Conservation (phyloP, 37 sponge, comb jelly and placozoan species). For the Beroe forskalii region DNA sequence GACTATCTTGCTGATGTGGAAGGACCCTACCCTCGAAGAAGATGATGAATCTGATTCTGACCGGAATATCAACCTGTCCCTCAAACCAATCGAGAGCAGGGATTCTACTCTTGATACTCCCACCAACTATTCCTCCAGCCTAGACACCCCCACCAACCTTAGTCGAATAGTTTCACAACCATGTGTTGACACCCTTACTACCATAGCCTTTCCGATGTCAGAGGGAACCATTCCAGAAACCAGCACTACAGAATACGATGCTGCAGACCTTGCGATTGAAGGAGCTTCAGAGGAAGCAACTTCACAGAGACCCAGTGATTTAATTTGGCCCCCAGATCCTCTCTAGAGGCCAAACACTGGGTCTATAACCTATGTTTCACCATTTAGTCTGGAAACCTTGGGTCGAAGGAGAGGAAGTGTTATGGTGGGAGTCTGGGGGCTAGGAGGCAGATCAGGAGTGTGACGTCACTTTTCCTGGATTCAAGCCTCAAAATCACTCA, state of each 20-base stretch:
- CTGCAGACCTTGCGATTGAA: neutral
- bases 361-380: neutral
- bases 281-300: neutral
- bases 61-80: neutral
- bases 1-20: neutral
- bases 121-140: neutral
- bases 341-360: neutral
- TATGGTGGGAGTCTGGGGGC: neutral
- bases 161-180: neutral
- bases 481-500: neutral
- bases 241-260: no score
- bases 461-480: neutral
- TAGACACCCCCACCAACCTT: neutral
- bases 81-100: neutral
- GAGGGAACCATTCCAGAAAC: neutral
- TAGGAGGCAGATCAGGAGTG: neutral
- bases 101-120: neutral
- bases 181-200: neutral
- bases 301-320: neutral
- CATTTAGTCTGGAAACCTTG: neutral
- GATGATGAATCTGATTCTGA: no score
- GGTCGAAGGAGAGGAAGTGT: neutral
- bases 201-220: neutral
- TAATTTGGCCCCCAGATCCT: neutral
- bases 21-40: neutral